These are phyloP conservation scores for Plectrocnemia conspersa DNA, from an alignment of 1,140 invertebrate genomes.

Conservation along the genomic window DNA sequence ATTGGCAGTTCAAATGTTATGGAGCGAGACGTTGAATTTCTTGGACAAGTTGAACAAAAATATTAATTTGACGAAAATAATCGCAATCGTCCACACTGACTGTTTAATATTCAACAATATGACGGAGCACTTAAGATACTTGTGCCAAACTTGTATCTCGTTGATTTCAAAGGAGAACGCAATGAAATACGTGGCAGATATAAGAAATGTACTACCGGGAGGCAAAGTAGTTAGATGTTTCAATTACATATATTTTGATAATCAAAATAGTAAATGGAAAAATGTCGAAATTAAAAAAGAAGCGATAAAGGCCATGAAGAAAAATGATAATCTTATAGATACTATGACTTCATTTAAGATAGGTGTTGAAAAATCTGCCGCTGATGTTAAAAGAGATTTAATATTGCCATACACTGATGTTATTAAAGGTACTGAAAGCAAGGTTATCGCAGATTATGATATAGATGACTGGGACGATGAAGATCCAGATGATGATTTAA, in stretches of 20 bases:
- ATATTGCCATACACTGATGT: slow-evolving; percentile 54
- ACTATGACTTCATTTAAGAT: slow-evolving; percentile 57
- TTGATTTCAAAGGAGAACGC: slow-evolving; percentile 39
- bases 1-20: no score
- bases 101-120: slow-evolving; percentile 45
- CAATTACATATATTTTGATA: slow-evolving; percentile 46
- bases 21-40: slow-evolving; percentile 38
- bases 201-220: slow-evolving; percentile 45
- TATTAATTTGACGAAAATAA: slow-evolving; percentile 43
- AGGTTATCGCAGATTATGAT: slow-evolving; percentile 55
- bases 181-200: slow-evolving; percentile 40
- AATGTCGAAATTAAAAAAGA: slow-evolving; percentile 42
- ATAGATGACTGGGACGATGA: slow-evolving; percentile 61
- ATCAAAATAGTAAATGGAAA: slow-evolving; percentile 41
- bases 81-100: slow-evolving; percentile 51
- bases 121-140: slow-evolving; percentile 45
- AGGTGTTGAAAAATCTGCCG: slow-evolving; percentile 52
- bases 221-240: slow-evolving; percentile 50
- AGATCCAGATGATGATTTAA: slow-evolving; percentile 60
- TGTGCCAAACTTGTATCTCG: slow-evolving; percentile 46
- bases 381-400: slow-evolving; percentile 50
- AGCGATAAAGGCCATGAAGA: slow-evolving; percentile 37
- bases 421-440: slow-evolving; percentile 46
- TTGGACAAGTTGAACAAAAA: slow-evolving; percentile 36
- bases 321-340: slow-evolving; percentile 39